These are phyloP conservation scores for Excalfactoria chinensis DNA, from an alignment of 2,113 vertebrate species.

Conservation along the genomic window DNA sequence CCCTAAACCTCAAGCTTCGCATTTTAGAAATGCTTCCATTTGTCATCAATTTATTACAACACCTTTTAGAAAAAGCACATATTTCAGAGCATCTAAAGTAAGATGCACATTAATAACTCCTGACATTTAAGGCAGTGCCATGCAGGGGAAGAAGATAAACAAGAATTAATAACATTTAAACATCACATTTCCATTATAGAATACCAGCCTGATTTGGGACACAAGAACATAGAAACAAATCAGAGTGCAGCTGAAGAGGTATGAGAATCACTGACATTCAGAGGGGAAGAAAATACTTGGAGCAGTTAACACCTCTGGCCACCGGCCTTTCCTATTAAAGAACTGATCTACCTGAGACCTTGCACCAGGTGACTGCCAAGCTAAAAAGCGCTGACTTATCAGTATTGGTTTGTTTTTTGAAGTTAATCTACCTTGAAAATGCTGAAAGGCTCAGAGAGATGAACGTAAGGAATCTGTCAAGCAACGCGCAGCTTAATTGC, in stretches of 20 bases:
- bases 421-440: not conserved
- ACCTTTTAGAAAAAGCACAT: not conserved
- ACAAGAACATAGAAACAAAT: not conserved
- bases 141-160: not conserved
- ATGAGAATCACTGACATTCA: not conserved
- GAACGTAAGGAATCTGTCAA: not conserved
- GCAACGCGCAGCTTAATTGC: not conserved
- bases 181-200: not conserved
- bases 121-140: slow-evolving; percentile 19
- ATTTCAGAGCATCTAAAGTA: slow-evolving; percentile 25
- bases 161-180: slow-evolving; percentile 1
- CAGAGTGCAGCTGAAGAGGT: not conserved
- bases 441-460: not conserved
- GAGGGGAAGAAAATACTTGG: not conserved
- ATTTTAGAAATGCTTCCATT: not conserved
- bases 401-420: not conserved
- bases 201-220: not conserved
- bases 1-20: not conserved
- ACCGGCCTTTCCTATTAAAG: not conserved
- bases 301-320: not conserved
- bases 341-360: no score
- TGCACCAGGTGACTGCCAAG: not conserved
- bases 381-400: not conserved
- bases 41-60: not conserved
- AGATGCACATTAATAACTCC: not conserved